Evolutionary conservation across 2,888 invertebrate species (phyloP), one percentile per base, ranked within the genome.

Genomic region (Drosophila percnosoma): DNA sequence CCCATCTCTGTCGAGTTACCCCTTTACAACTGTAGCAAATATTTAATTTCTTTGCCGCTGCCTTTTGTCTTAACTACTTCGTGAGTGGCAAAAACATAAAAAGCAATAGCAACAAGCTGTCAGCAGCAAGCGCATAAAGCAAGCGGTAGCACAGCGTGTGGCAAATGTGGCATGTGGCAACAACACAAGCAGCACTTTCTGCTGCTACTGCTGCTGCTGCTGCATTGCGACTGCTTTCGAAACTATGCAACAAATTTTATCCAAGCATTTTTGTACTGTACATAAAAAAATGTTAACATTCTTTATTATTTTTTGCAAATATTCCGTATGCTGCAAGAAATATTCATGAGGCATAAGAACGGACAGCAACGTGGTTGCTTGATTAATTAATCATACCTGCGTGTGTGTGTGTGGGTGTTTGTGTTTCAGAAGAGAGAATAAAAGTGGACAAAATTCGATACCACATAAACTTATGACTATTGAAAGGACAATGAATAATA

Each of bases 31-130:
- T 53, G 33, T 15, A 40, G 60, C 66, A 89, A 87, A 85, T 85
- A 85, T 89, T 87, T 77, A 82, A 85, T 87, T 85, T 89, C 87
- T 82, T 88, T 83, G 79, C 45, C 62, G 42, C 62, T 53, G 55
- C 34, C 64, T 60, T 78, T 78, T 72, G 62, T 78, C 53, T 68
- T 62, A 70, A 76, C 60, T 66, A 58, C 49, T 80, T 70, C n/a
- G 57, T 38, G 54, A 42, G 45, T 51, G 59, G 65, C 52, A 58
- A 66, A 51, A 67, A 45, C 15, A 45, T 45, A 15, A 38, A 21
- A 24, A 60, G 65, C 62, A 40, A 52, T 15, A 49, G 29, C 63
- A 53, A 24, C 63, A 57, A 21, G 40, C 40, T 40, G 40, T 13
- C 45, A 45, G 45, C 18, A 27, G 59, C 67, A 68, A 68, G 53